These are phyloP conservation scores for Lepidothrix coronata DNA, from an alignment of 2,113 vertebrate species.

Conservation along the genomic window DNA sequence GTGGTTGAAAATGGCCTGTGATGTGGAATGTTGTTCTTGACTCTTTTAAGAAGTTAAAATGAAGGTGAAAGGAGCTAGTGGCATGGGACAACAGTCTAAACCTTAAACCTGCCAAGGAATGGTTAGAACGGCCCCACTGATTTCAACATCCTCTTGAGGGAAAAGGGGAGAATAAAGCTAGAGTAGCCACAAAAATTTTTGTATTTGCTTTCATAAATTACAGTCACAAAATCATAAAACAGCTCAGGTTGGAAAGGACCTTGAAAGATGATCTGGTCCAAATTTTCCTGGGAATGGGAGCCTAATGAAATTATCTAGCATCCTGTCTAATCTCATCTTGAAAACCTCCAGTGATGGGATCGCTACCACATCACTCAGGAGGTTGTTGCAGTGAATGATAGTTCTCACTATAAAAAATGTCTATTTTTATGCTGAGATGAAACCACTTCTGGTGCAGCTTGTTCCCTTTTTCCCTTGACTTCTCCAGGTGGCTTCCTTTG, in stretches of 20 bases:
- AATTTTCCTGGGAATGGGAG: not conserved
- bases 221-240: not conserved
- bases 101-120: not conserved
- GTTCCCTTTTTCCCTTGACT: not conserved
- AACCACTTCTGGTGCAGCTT: rapidly evolving
- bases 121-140: not conserved
- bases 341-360: not conserved
- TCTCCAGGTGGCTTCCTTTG: not conserved
- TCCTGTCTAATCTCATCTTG: not conserved
- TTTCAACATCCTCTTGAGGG: rapidly evolving
- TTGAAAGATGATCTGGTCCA: not conserved
- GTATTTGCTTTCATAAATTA: not conserved
- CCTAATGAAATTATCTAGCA: not conserved
- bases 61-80: not conserved
- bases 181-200: not conserved
- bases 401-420: not conserved
- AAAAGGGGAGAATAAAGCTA: not conserved
- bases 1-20: not conserved
- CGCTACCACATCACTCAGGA: not conserved
- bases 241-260: not conserved
- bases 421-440: not conserved
- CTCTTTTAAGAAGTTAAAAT: not conserved
- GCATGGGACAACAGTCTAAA: not conserved
- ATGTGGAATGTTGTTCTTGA: not conserved
- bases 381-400: not conserved